Conservation (phyloP, 1,140 invertebrate species). For the Diabrotica undecimpunctata region DNA sequence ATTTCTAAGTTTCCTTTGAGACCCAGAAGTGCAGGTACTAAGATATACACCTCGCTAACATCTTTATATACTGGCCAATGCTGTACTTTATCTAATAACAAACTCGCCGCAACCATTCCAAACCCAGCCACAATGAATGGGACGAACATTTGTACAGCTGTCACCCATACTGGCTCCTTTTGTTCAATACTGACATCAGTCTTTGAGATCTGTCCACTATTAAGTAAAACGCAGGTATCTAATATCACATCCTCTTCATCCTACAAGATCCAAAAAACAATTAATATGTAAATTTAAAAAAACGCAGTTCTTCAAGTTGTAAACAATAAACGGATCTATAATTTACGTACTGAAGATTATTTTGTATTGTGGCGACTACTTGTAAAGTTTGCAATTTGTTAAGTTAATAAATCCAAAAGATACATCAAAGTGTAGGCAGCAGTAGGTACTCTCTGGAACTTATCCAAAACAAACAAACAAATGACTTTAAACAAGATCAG, state of each 20-base stretch:
- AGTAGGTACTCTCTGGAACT: too few relatives aligned
- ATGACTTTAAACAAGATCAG: too few relatives aligned
- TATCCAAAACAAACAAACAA: too few relatives aligned
- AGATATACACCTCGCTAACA: constrained; percentile 85
- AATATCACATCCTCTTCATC: constrained; percentile 24
- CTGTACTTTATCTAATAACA: constrained; percentile 80
- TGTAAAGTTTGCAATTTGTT: background rate
- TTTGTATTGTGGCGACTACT: background rate
- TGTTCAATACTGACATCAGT: constrained; percentile 17
- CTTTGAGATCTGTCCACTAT: constrained; percentile 13
- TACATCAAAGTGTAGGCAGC: too few relatives aligned
- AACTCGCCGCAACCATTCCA: constrained; percentile 87
- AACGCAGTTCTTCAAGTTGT: background rate
- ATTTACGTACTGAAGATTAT: too few relatives aligned
- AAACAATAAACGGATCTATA: too few relatives aligned
- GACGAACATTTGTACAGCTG: constrained; percentile 80
- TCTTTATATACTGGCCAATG: constrained; percentile 83
- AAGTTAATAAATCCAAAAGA: background rate
- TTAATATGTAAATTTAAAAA: background rate
- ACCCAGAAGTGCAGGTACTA: constrained; percentile 90
- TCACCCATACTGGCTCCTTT: constrained; percentile 57
- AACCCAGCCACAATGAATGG: constrained; percentile 88
- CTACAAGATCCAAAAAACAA: constrained; percentile 14
- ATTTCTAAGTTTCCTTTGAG: constrained; percentile 97
- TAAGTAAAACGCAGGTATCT: constrained; percentile 29